Evolutionary conservation across 2,888 invertebrate genomes (phyloP), one percentile per base, ranked within the genome.

Genomic region (Heteromurus nitidus): DNA sequence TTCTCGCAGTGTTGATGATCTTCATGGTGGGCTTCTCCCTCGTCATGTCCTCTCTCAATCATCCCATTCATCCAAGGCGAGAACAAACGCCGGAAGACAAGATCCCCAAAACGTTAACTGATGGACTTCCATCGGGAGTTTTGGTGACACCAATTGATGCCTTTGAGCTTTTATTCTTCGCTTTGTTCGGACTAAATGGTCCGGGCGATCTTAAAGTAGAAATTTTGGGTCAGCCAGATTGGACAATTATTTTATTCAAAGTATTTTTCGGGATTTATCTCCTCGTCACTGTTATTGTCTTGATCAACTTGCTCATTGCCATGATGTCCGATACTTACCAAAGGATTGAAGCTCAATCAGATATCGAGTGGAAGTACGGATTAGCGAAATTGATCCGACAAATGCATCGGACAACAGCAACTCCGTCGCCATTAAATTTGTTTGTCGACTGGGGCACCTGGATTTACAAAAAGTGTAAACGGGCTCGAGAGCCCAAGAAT

Each of bases 241-340:
- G 95, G 95, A 95, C 95, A 86, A 93, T 94, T 90, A 93, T 93
- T 91, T 93, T 95, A 88, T 95, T 95, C 92, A 95, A 95, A 92
- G 91, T 95, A 90, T 94, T 97, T 88, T 98, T 98, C 91, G 98
- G 97, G 88, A 93, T 96, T 90, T 99, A 98, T 93, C 94, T 98
- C 93, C 93, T 98, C 93, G 96, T 99, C 90, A 97, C 97, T 88
- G 95, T 98, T 90, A 96, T 99, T 91, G 98, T 99, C 90, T 93
- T 99, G 89, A 96, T 98, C 91, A 98, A 98, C 91, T 94, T 99
- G 90, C 94, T 99, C 90, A 99, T 99, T 93, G 99, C 99, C 92
- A 98, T 99, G 98, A 98, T 99, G 98, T 98, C 98, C 91, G 98
- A 99, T 93, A 99, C 99, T 89, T 99, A 99, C 91, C 98, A 99